Evolutionary conservation across 2,888 invertebrate genomes (phyloP).

Genomic region (Dusona sp.): DNA sequence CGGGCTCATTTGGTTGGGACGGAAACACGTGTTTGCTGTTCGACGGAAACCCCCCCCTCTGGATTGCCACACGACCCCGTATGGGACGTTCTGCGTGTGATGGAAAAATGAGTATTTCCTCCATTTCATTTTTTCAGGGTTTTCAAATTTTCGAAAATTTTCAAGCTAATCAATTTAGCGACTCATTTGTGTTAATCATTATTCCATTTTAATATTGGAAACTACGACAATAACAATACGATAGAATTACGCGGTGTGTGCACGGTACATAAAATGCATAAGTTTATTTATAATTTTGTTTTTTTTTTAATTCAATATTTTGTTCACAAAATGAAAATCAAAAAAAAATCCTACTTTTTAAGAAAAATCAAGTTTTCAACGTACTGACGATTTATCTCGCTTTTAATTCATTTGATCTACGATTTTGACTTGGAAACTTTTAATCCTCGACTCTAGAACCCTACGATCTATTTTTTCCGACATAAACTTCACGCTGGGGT

Average conservation of each 20-base stretch:
- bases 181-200: too few species aligned
- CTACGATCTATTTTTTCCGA: too few species aligned
- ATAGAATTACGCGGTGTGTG: too few species aligned
- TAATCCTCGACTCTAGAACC: too few species aligned
- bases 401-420: neutral
- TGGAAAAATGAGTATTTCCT: neutral
- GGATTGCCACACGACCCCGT: neutral
- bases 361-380: neutral
- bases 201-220: too few species aligned
- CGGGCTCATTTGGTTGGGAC: constrained; percentile 38
- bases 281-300: too few species aligned
- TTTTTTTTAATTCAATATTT: neutral
- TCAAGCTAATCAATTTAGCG: too few species aligned
- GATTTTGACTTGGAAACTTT: too few species aligned
- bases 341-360: too few species aligned
- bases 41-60: constrained; percentile 38
- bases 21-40: constrained; percentile 67
- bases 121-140: neutral
- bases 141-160: neutral
- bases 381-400: neutral
- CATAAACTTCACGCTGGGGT: too few species aligned
- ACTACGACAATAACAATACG: too few species aligned
- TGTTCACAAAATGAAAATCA: neutral
- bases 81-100: constrained; percentile 8
- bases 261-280: too few species aligned